Evolutionary conservation across 2,113 vertebrate species (phyloP).

Genomic region (Sinocyclocheilus maitianheensis): DNA sequence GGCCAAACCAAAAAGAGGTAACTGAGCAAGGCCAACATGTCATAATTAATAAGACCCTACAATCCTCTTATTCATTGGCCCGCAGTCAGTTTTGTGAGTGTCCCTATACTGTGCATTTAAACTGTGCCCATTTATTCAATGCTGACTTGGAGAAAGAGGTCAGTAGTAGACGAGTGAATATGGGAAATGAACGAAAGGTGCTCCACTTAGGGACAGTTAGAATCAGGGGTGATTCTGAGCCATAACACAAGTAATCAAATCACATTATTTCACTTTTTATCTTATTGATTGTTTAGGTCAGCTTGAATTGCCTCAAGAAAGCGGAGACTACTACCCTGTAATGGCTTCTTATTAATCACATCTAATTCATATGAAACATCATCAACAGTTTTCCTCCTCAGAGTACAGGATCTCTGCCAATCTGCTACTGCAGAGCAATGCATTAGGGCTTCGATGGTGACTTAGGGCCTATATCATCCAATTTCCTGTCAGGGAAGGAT

Average conservation of each 20-base stretch:
- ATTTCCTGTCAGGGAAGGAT: slow-evolving; percentile 33
- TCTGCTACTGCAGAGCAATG: slow-evolving; percentile 29
- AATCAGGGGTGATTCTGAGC: background rate
- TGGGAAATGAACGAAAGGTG: background rate
- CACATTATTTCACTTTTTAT: slow-evolving; percentile 31
- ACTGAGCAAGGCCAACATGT: background rate
- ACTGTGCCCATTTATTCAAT: background rate
- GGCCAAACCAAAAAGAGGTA: background rate
- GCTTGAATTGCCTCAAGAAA: slow-evolving; percentile 22
- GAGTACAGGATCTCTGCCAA: slow-evolving; percentile 31
- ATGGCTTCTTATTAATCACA: slow-evolving; percentile 31
- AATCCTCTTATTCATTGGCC: background rate
- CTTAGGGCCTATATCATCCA: slow-evolving; percentile 34
- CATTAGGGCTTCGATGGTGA: slow-evolving; percentile 22
- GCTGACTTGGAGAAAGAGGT: background rate
- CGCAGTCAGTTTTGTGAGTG: background rate
- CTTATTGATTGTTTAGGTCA: slow-evolving; percentile 28
- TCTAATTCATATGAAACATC: slow-evolving; percentile 42
- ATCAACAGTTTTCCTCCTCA: slow-evolving; percentile 14
- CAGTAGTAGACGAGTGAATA: background rate
- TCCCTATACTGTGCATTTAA: background rate
- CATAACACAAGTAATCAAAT: slow-evolving; percentile 11
- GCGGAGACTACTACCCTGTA: background rate
- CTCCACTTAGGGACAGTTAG: slow-evolving; percentile 2
- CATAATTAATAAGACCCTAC: background rate